Evolutionary conservation across 2,113 vertebrate species (phyloP), one percentile per base, ranked within the genome.

Genomic region (Peromyscus polionotus): DNA sequence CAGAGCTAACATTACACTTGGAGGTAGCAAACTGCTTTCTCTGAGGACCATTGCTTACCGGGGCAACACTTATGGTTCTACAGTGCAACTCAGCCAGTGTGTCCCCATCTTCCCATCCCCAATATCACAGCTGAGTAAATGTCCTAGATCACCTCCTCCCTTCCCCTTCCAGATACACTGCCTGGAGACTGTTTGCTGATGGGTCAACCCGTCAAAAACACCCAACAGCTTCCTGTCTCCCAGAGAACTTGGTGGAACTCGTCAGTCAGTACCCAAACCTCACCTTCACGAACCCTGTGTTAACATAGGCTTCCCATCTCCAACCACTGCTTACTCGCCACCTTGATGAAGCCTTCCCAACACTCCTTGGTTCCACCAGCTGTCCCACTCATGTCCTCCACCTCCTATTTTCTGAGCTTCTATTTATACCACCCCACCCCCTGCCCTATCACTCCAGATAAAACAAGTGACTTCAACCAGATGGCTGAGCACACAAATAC

Each of bases 401-500:
- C 67, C 39, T 90, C 72, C 39, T 42, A 14, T 59, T 89, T 93
- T 73, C 81, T 68, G 10, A n/a, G 33, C 33, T 45, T 59, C 76
- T 61, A 22, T 80, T n/a, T 70, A 80, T 20, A 73, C 77, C 57
- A 91, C 57, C 36, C 48, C 26, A 59, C 22, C 22, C 10, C 26
- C 59, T 45, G 22, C 39, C 73, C 0, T 51, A 80, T 75, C 77
- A 85, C 84, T 75, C 67, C 67, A 80, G 73, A n/a, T 48, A 72
- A 76, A 95, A 92, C 20, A 24, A 51, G 42, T 51, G 88, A 79
- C 54, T 90, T 90, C 63, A 87, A 88, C 73, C 39, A 59, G 45
- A 88, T 42, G 63, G 31, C 1, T 65, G 57, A 70, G 36, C 61
- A 72, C 36, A 85, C 57, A 84, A 94, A 48, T 63, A 68, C 4